These are phyloP conservation scores for Perccottus glenii DNA, from an alignment of 2,113 vertebrate genomes.

Conservation along the genomic window DNA sequence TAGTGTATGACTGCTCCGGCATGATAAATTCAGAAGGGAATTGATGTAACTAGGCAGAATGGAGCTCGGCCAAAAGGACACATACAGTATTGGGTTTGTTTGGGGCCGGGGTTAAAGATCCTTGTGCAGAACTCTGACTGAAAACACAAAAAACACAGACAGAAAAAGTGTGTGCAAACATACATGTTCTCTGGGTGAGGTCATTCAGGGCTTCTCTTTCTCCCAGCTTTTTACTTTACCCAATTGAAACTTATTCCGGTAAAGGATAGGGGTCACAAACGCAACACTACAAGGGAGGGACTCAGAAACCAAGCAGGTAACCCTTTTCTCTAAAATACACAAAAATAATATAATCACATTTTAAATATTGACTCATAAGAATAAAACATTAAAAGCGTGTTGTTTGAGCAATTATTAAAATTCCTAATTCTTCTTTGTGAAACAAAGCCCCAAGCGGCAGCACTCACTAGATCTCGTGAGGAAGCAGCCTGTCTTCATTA, in stretches of 20 bases:
- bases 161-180: constrained; percentile 26
- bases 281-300: constrained; percentile 20
- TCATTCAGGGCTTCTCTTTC: constrained; percentile 37
- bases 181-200: constrained; percentile 28
- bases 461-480: neutral
- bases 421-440: neutral
- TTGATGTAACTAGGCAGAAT: constrained; percentile 63
- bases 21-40: constrained; percentile 61
- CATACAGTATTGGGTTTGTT: constrained; percentile 14
- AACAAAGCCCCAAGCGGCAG: neutral
- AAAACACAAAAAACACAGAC: constrained; percentile 42
- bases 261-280: constrained; percentile 59
- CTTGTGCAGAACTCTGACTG: constrained; percentile 57
- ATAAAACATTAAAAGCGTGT: no score
- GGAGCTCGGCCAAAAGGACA: constrained; percentile 34
- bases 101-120: constrained; percentile 47
- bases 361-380: neutral
- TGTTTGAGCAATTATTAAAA: no score
- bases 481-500: constrained; percentile 31
- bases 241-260: constrained; percentile 52
- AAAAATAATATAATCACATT: neutral
- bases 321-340: constrained; percentile 29
- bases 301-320: constrained; percentile 34
- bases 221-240: constrained; percentile 38
- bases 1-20: constrained; percentile 46